These are phyloP conservation scores for Lasioglossum zephyrum DNA, from an alignment of 2,888 invertebrate species.

Conservation along the genomic window DNA sequence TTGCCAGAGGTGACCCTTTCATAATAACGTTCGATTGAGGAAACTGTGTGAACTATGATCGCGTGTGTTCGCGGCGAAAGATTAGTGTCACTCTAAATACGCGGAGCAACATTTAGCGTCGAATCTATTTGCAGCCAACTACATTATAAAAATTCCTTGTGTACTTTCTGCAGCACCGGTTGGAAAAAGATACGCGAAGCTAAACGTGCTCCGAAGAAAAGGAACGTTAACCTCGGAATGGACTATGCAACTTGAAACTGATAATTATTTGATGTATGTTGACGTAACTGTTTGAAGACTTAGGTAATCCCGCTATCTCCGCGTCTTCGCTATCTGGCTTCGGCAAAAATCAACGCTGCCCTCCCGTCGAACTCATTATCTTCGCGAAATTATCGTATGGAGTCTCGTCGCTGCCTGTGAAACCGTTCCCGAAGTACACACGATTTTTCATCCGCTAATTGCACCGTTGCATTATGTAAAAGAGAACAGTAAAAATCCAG, in stretches of 20 bases:
- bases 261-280: slow-evolving; percentile 9
- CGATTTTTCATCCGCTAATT: background rate
- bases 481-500: background rate
- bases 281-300: slow-evolving; percentile 9
- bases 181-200: background rate
- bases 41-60: background rate
- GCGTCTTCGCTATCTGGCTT: background rate
- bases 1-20: background rate
- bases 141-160: background rate
- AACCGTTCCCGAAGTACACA: background rate
- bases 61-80: background rate
- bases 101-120: background rate
- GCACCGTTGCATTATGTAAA: background rate
- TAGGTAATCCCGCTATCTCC: slow-evolving; percentile 8
- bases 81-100: background rate
- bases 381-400: background rate
- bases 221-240: background rate
- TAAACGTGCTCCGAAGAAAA: background rate
- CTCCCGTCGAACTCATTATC: background rate
- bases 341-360: background rate
- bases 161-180: background rate
- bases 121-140: background rate
- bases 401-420: background rate
- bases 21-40: background rate
- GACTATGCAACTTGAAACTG: slow-evolving; percentile 8